Percentiles rank a stretch among this genome's conserved stretches.
phyloP scores from a whole-genome alignment of 2,113 vertebrate genomes.

The Equus przewalskii region DNA sequence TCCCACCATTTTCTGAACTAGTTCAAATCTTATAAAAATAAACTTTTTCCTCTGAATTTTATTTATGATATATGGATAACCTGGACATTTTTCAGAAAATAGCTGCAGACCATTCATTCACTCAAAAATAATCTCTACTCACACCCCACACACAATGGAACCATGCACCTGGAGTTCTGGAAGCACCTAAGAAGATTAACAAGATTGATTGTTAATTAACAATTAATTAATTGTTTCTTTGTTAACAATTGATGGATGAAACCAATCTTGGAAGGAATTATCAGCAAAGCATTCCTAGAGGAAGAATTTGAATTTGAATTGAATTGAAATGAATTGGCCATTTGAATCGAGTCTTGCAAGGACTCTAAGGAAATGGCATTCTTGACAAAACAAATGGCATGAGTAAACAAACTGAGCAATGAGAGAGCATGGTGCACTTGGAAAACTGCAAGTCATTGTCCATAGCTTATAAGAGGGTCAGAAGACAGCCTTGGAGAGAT shows the following conservation, averaged over 20 bases:
- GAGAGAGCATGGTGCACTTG: neutral
- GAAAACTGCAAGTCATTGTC: neutral
- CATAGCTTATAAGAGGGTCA: neutral
- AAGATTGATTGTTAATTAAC: neutral
- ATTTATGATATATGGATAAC: neutral
- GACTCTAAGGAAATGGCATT: neutral
- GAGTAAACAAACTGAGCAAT: neutral
- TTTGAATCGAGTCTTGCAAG: neutral
- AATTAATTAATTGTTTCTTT: neutral
- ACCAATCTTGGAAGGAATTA: neutral
- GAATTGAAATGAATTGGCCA: neutral
- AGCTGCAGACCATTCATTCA: neutral
- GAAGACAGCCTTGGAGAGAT: neutral
- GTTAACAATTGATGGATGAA: neutral
- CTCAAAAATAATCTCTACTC: conserved; percentile 37
- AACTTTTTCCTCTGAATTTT: neutral
- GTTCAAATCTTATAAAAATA: conserved; percentile 11
- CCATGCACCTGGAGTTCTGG: neutral
- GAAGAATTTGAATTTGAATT: conserved; percentile 2
- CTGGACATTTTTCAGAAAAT: conserved; percentile 4
- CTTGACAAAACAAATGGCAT: neutral
- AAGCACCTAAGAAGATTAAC: neutral
- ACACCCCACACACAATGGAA: neutral
- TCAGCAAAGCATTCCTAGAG: neutral
- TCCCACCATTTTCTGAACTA: neutral